Conservation (phyloP, 1,140 invertebrate species). For the Diuraphis noxia region DNA sequence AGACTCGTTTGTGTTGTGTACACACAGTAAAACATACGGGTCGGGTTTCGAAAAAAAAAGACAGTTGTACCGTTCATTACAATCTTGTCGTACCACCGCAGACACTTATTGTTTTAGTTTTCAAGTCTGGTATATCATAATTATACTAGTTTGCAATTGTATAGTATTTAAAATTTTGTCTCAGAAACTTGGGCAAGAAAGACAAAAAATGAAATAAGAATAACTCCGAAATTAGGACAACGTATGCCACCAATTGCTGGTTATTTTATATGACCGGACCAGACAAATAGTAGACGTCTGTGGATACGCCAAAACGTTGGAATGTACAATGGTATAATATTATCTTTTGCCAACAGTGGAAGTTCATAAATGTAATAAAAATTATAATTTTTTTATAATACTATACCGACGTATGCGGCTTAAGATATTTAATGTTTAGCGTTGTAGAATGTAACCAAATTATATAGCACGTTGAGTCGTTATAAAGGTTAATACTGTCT, state of each 20-base stretch:
- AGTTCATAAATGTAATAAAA: background rate
- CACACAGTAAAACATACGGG: background rate
- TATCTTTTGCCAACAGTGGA: background rate
- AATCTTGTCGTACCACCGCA: background rate
- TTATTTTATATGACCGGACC: background rate
- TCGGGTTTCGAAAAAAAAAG: background rate
- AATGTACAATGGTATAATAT: background rate
- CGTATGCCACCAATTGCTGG: too few relatives aligned
- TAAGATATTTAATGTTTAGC: background rate
- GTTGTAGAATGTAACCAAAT: background rate
- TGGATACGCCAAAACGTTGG: background rate
- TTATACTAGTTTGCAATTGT: background rate
- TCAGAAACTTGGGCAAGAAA: background rate
- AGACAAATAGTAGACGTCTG: background rate
- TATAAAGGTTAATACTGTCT: background rate
- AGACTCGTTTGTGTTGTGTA: background rate
- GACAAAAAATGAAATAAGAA: background rate
- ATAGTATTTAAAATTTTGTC: background rate
- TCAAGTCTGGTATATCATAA: background rate
- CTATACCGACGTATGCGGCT: background rate
- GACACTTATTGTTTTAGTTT: conserved; percentile 1
- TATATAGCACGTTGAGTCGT: too few relatives aligned
- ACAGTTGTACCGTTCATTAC: background rate
- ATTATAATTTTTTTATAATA: background rate
- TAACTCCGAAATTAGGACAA: background rate